Evolutionary conservation across 1,140 invertebrate species (phyloP), one percentile per base, ranked within the genome.

Genomic region (honey bee (Apis mellifera)): DNA sequence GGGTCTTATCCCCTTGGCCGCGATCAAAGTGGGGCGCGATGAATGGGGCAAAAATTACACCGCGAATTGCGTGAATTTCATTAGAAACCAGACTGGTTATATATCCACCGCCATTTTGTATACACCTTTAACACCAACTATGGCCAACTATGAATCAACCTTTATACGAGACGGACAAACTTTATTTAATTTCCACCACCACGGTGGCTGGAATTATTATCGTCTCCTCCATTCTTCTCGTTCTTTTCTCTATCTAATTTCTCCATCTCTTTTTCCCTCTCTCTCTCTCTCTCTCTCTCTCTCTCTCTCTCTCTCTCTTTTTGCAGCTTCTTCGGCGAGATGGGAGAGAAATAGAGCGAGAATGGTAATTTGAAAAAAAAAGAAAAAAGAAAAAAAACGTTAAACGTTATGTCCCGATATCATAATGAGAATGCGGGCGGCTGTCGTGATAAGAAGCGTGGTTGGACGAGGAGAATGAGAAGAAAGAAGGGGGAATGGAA

Each of bases 31-130:
- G 21, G 50, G 23, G 7, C 15, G n/a, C 78, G 70, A 80, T 73
- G 78, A 80, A 80, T 80, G 54, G 70, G 11, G 60, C 59, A 80
- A 80, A 80, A 80, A 80, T 80, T 80, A 54, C 70, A 32, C n/a
- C 21, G 50, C 19, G 50, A 59, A 74, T 72, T 54, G 59, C 54
- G 50, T 55, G 70, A 74, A 80, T 80, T 80, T 80, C 78, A 65
- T 80, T 74, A 74, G 50, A 64, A 48, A 21, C 15, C 15, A 9
- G 21, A 13, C 12, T 32, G 32, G 32, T 32, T n/a, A 32, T 32
- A 32, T 3, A 32, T 3, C 32, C 32, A 32, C 4, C 32, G 3
- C 15, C 17, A 26, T 32, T 50, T 7, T 48, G n/a, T 15, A 32
- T 50, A 26, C 12, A n/a, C 60, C 23, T 19, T 54, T 32, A 32